Evolutionary conservation across 2,797 vertebrate species (phyloP).

Genomic region (Danio jaintianensis): DNA sequence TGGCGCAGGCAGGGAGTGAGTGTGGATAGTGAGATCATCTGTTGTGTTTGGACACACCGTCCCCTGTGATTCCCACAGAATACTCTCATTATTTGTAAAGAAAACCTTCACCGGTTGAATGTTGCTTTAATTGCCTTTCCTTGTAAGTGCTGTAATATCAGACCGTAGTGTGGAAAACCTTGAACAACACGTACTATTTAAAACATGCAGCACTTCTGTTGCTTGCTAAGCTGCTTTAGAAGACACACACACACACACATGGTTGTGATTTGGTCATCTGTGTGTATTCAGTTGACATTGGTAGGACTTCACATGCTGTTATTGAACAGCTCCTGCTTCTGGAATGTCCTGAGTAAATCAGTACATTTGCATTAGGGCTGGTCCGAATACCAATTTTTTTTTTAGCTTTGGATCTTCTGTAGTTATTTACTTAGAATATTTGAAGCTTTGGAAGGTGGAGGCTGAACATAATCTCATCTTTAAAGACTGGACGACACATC

Average conservation of each 20-base stretch:
- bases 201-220: background rate
- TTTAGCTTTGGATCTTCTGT: too few species aligned
- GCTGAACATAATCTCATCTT: too few species aligned
- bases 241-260: background rate
- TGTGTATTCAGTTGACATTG: background rate
- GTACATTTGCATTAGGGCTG: background rate
- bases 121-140: background rate
- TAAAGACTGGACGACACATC: too few species aligned
- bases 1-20: background rate
- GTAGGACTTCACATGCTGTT: background rate
- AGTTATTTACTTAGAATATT: too few species aligned
- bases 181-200: background rate
- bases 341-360: background rate
- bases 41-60: conserved; percentile 31
- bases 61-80: conserved; percentile 32
- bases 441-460: too few species aligned
- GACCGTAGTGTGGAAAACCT: background rate
- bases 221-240: background rate
- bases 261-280: background rate
- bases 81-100: conserved; percentile 22
- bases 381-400: too few species aligned
- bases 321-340: background rate
- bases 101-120: conserved; percentile 11
- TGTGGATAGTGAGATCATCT: conserved; percentile 24
- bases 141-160: background rate